Evolutionary conservation across 2,797 vertebrate genomes (phyloP), one percentile per base, ranked within the genome.

Genomic region (Coluber constrictor): DNA sequence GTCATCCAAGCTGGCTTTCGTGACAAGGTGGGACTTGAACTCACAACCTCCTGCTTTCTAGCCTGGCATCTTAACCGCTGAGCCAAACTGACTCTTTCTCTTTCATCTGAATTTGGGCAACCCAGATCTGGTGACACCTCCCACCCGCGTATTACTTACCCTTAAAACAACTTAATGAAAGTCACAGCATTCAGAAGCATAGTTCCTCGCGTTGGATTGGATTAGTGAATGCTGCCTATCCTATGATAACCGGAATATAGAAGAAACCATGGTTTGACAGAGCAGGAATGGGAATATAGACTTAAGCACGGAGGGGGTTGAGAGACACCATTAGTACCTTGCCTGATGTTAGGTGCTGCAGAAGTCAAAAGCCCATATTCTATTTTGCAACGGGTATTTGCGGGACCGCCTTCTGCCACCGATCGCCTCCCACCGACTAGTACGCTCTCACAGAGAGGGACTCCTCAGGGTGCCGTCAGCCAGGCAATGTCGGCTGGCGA

Each of bases 301-400:
- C 37, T 43, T 83, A 83, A 83, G 18, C 74, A 25, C 4, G 1
- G 9, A 11, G 25, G 20, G 20, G 37, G 20, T 23, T 1, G 70
- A 79, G 16, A 79, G 74, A 23, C 18, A 20, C 3, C 32, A 79
- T 43, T 37, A 8, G 32, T 79, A 4, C 18, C 70, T 79, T 23
- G 37, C 37, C 3, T 43, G 20, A 47, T 23, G 18, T 79, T 23
- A 83, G 20, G 9, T 47, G 74, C 37, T 83, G 74, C 37, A 23
- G 18, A 79, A 79, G 20, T 43, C 37, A 79, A 79, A 79, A 43
- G 37, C 96, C 96, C 95, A 92, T 83, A 79, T 88, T 95, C 96
- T 92, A 94, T 95, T 96, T 96, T 96, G 97, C 94, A 94, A 92
- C 94, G 87, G 95, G 37, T 37, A 37, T 37, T 37, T 37, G 37